Conservation (phyloP, 2,888 invertebrate species). For the Coenonympha glycerion region DNA sequence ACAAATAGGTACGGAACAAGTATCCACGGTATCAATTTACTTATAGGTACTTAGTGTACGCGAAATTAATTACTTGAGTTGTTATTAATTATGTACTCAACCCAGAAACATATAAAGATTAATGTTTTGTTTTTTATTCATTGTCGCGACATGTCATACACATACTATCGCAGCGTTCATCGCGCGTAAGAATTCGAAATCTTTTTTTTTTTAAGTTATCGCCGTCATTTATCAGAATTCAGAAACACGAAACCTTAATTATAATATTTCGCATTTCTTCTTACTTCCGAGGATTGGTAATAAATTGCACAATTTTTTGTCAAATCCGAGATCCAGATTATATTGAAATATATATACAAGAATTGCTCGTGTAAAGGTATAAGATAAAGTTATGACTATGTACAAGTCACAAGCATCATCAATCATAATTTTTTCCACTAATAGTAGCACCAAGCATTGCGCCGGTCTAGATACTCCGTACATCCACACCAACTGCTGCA, state of each 20-base stretch:
- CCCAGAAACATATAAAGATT: background rate
- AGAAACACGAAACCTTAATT: background rate
- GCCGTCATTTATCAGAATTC: constrained; percentile 8
- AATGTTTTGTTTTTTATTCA: background rate
- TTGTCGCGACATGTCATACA: background rate
- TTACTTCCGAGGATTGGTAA: background rate
- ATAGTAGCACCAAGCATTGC: too few species aligned
- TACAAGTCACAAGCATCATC: too few species aligned
- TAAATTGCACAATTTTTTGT: background rate
- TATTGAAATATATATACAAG: too few species aligned
- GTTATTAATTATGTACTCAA: background rate
- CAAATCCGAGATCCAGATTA: too few species aligned
- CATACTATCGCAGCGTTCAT: background rate
- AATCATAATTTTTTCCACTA: too few species aligned
- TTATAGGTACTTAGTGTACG: background rate
- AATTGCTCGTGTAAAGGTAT: too few species aligned
- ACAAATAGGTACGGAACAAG: too few species aligned
- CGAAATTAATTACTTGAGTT: background rate
- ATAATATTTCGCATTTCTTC: background rate
- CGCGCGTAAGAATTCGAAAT: background rate
- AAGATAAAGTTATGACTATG: too few species aligned
- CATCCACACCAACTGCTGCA: background rate
- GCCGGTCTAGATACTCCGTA: too few species aligned
- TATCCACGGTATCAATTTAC: too few species aligned
- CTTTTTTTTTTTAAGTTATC: constrained; percentile 1